Evolutionary conservation across 2,797 vertebrate genomes (phyloP).

Genomic region (Cryptoprocta ferox): DNA sequence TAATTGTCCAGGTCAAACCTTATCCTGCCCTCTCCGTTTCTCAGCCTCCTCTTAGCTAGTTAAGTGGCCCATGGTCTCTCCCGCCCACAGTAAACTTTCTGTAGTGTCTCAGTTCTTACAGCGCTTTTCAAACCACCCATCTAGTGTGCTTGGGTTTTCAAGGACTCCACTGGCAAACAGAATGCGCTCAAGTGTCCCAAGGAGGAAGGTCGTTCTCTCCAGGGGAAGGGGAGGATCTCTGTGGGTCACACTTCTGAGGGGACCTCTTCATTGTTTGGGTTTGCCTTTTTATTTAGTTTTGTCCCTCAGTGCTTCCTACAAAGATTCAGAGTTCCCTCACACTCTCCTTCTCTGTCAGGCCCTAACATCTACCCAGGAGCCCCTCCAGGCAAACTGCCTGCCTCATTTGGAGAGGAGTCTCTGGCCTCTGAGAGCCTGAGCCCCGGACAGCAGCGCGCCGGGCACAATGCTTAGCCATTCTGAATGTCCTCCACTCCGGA

Average conservation of each 20-base stretch:
- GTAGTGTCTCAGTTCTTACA: neutral
- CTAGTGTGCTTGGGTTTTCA: neutral
- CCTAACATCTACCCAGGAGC: neutral
- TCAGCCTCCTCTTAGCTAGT: neutral
- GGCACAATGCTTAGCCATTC: neutral
- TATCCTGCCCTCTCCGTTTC: neutral
- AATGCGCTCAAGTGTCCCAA: neutral
- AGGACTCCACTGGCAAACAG: neutral
- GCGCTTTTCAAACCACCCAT: neutral
- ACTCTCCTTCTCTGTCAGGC: neutral
- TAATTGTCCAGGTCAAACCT: neutral
- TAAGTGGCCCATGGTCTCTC: neutral
- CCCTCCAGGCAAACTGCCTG: neutral
- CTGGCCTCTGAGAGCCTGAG: neutral
- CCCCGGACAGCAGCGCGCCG: neutral
- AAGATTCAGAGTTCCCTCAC: neutral
- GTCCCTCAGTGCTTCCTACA: neutral
- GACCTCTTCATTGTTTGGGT: neutral
- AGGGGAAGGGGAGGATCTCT: neutral
- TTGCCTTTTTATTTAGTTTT: neutral
- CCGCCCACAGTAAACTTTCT: neutral
- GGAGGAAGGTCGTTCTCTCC: neutral
- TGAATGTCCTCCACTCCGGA: neutral
- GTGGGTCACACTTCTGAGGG: neutral
- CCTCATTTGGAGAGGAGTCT: neutral